phyloP scores from a whole-genome alignment of 2,888 invertebrate species.

The Agonopterix alstromeriana region DNA sequence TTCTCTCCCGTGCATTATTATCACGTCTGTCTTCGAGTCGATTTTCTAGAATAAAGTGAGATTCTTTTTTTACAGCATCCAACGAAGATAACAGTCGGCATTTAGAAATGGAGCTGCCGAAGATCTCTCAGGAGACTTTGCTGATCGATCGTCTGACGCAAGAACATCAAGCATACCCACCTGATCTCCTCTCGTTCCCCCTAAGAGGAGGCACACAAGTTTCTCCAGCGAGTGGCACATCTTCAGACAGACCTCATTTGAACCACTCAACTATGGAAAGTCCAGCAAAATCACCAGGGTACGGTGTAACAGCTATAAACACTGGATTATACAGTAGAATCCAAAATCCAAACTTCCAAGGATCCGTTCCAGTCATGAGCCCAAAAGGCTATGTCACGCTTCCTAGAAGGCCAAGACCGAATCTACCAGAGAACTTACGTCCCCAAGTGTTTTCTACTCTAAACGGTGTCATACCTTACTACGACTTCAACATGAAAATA shows the following conservation, averaged over 20 bases:
- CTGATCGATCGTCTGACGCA: slow-evolving; percentile 60
- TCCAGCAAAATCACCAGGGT: slow-evolving; percentile 58
- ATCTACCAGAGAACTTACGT: slow-evolving; percentile 74
- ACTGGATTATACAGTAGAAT: slow-evolving; percentile 57
- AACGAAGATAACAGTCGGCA: slow-evolving; percentile 80
- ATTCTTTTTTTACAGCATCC: slow-evolving; percentile 52
- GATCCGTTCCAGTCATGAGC: slow-evolving; percentile 73
- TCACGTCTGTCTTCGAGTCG: too few relatives aligned
- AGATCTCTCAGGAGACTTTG: slow-evolving; percentile 67
- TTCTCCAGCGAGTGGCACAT: slow-evolving; percentile 66
- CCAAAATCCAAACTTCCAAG: slow-evolving; percentile 79
- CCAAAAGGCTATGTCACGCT: slow-evolving; percentile 91
- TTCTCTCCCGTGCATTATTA: too few relatives aligned
- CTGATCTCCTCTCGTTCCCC: slow-evolving; percentile 88
- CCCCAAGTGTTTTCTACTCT: slow-evolving; percentile 58
- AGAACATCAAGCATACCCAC: slow-evolving; percentile 82
- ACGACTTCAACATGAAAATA: slow-evolving; percentile 89
- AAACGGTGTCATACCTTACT: slow-evolving; percentile 75
- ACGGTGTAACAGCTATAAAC: slow-evolving; percentile 44
- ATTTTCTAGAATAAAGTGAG: too few relatives aligned
- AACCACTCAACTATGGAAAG: slow-evolving; percentile 27
- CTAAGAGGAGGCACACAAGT: slow-evolving; percentile 58
- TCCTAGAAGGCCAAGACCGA: slow-evolving; percentile 85
- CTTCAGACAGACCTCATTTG: slow-evolving; percentile 19
- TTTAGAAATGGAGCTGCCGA: slow-evolving; percentile 75